phyloP scores from a whole-genome alignment of 1,140 invertebrate genomes.

The Patella vulgata region DNA sequence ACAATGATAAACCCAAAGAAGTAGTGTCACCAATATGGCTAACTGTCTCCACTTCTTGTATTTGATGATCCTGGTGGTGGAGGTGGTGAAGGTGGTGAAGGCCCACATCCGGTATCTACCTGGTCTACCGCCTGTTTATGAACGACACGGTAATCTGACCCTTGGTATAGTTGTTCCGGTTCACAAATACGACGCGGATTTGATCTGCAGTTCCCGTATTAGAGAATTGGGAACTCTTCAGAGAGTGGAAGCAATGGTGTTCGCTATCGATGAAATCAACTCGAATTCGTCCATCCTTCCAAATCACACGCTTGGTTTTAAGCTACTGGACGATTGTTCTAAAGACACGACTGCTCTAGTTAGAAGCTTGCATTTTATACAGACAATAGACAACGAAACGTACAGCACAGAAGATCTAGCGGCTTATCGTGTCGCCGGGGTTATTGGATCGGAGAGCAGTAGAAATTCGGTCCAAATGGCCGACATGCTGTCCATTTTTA shows the following conservation, averaged over 20 bases:
- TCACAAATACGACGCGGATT: conserved; percentile 6
- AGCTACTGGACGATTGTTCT: conserved; percentile 80
- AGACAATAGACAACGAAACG: background rate
- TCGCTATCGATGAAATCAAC: conserved; percentile 79
- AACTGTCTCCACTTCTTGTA: no score
- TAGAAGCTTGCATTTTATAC: conserved; percentile 79
- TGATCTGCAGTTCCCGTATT: conserved; percentile 3
- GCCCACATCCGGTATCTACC: no score
- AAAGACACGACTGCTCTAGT: conserved; percentile 80
- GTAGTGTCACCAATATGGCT: no score
- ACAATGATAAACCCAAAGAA: no score
- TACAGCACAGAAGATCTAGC: conserved; percentile 29
- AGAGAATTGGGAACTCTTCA: conserved; percentile 71
- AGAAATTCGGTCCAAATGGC: conserved; percentile 77
- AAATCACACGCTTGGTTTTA: conserved; percentile 75
- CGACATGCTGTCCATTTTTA: conserved; percentile 71
- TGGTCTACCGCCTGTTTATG: no score
- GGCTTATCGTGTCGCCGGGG: conserved; percentile 48
- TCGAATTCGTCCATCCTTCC: conserved; percentile 69
- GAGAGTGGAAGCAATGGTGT: conserved; percentile 81
- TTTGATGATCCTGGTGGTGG: no score
- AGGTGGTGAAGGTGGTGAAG: no score
- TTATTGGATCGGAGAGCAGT: conserved; percentile 46
- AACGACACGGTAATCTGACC: conserved; percentile 1
- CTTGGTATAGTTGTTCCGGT: conserved; percentile 12